Conservation (phyloP, 2,113 vertebrate species). For the Anhinga anhinga region DNA sequence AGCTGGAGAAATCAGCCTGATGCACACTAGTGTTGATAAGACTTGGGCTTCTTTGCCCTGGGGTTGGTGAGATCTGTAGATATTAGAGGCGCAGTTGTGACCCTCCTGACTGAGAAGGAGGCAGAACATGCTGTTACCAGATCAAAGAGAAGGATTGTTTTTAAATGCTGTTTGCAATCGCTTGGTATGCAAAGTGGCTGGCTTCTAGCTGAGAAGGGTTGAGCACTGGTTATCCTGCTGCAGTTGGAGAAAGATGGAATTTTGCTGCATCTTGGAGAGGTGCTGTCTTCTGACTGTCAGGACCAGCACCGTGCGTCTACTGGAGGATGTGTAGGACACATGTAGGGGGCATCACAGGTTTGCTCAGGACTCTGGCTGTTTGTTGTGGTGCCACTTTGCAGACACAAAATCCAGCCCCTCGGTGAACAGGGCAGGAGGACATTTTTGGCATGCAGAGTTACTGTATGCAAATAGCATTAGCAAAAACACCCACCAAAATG, state of each 20-base stretch:
- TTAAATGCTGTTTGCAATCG: fast-evolving
- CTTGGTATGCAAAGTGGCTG: background rate
- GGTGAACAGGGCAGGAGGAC: background rate
- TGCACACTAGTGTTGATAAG: background rate
- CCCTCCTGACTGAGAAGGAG: background rate
- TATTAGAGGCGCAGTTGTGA: background rate
- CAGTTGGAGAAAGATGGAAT: background rate
- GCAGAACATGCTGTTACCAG: background rate
- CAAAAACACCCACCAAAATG: background rate
- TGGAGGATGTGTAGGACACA: background rate
- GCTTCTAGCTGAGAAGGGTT: background rate
- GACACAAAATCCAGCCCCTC: background rate
- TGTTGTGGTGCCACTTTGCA: background rate
- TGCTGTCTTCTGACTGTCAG: background rate
- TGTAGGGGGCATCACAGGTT: background rate
- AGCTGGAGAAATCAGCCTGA: background rate
- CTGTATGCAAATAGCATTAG: background rate
- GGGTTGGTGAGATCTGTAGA: background rate
- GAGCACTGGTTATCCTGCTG: background rate
- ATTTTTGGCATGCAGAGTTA: background rate
- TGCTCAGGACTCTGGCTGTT: background rate
- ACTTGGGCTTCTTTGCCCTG: background rate
- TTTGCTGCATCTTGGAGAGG: background rate
- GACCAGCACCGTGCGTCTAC: fast-evolving
- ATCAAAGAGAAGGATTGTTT: background rate